Evolutionary conservation across 2,888 invertebrate genomes (phyloP), one percentile per base, ranked within the genome.

Genomic region (Tiphia femorata): DNA sequence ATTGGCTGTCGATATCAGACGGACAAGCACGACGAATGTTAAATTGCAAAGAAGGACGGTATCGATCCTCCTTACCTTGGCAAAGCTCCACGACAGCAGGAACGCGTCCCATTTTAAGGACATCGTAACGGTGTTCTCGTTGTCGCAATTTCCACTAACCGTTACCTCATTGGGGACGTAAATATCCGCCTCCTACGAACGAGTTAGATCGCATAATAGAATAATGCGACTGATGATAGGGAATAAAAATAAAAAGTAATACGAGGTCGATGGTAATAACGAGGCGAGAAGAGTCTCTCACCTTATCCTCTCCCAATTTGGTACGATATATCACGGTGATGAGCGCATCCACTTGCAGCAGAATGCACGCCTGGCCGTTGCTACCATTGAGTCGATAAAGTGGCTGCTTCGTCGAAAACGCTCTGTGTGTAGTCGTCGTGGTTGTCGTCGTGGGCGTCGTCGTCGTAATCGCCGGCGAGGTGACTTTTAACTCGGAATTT

Each of bases 21-120:
- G n/a, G n/a, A n/a, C n/a, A n/a, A n/a, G n/a, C n/a, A n/a, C n/a
- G n/a, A 17, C 38, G 40, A 20, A 30, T 25, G 17, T 43, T 43
- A 30, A 44, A 29, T 35, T 17, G n/a, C n/a, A n/a, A n/a, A n/a
- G n/a, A n/a, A n/a, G n/a, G n/a, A n/a, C n/a, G n/a, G n/a, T n/a
- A n/a, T n/a, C n/a, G n/a, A n/a, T n/a, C n/a, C n/a, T n/a, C n/a
- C 2, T 33, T 83, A 94, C 94, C 90, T 95, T 95, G 55, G 91
- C 90, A 76, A 95, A 96, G 64, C 88, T 88, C 86, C 92, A 91
- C 49, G 89, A 87, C 35, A 95, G 84, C 0, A 88, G 86, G 76
- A 93, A 94, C 37, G 91, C 91, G 56, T 90, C 89, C 88, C 94
- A 95, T 5, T 89, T 88, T 47, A 95, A 85, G 42, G 88, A 87